Base-by-base conservation (phyloP, 2,888 invertebrate genomes). In the Mesorhabditis sp. region DNA sequence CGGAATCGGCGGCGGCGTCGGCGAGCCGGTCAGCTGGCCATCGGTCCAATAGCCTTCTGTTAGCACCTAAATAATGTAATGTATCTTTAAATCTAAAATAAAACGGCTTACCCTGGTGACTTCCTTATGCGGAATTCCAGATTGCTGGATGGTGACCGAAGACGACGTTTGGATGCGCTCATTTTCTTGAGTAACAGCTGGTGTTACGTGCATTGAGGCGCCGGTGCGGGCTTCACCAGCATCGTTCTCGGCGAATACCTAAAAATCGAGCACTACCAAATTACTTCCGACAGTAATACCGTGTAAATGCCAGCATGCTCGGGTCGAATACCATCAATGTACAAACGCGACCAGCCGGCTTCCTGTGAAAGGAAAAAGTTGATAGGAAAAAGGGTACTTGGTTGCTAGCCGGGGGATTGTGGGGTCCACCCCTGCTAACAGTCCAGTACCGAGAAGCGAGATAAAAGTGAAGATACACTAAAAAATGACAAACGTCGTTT, bases 181-280 rank as follows among this genome's bases (percentile, higher is more conserved):
- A 7, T 67, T 6, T n/a, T 64, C n/a, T n/a, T 67, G 67, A 28
- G 13, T 42, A 6, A 13, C 13, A 15, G 43, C 28, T 13, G 58
- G 58, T 50, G 58, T 50, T n/a, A 91, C 90, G 45, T 91, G 91
- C 44, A 93, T 87, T 78, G 92, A 91, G 7, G 92, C 91, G 81
- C 92, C 92, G 80, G 92, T 92, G 85, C 92, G 92, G 13, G 94
- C 94, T 28, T 92, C 91, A 50, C 97, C 97, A 62, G 94, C 90
- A 83, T 93, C 93, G 86, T 97, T 97, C 0, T 93, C 92, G 45
- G 93, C 93, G 13, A 92, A 90, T 50, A 50, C 58, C 58, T 50
- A 50, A 50, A 50, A 50, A 10, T 13, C n/a, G 7, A 10, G 2
- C n/a, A 50, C 58, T 50, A 13, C 58, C n/a, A 28, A 13, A 50